phyloP scores from a whole-genome alignment of 2,888 invertebrate genomes.

The Neoascia interrupta region DNA sequence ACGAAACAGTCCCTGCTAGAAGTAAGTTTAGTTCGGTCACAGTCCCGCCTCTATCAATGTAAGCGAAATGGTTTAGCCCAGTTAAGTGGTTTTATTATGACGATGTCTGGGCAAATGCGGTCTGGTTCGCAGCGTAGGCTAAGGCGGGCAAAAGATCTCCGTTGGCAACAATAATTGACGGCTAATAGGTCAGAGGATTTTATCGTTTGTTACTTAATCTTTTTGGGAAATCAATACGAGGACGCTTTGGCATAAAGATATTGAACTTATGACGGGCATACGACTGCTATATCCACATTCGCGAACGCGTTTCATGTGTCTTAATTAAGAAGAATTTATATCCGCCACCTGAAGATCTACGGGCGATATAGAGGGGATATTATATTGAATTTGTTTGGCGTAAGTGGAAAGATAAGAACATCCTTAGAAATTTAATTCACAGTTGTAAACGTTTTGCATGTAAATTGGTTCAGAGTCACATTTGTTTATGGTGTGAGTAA shows the following conservation, averaged over 20 bases:
- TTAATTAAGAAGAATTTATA: conserved; percentile 57
- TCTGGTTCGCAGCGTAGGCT: not conserved
- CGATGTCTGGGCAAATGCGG: conserved; percentile 21
- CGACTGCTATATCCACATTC: not conserved
- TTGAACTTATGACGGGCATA: conserved; percentile 27
- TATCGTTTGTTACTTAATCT: conserved; percentile 35
- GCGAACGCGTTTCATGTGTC: conserved; percentile 7
- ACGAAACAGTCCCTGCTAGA: conserved; percentile 31
- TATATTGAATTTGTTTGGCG: conserved; percentile 32
- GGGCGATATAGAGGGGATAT: not conserved
- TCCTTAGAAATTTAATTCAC: too few relatives aligned
- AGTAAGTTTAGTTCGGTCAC: not conserved
- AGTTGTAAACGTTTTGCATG: too few relatives aligned
- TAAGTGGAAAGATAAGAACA: too few relatives aligned
- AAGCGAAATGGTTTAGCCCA: conserved; percentile 45
- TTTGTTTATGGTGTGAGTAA: too few relatives aligned
- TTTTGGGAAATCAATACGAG: not conserved
- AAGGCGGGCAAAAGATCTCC: conserved; percentile 3
- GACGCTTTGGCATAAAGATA: conserved; percentile 41
- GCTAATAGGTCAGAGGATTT: conserved; percentile 49
- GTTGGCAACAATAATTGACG: conserved; percentile 35
- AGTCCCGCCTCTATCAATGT: conserved; percentile 12
- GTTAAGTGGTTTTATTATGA: conserved; percentile 62
- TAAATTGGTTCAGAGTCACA: too few relatives aligned
- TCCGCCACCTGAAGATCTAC: not conserved